phyloP scores from a whole-genome alignment of 2,888 invertebrate species.

The Nipponacmea schrenckii region DNA sequence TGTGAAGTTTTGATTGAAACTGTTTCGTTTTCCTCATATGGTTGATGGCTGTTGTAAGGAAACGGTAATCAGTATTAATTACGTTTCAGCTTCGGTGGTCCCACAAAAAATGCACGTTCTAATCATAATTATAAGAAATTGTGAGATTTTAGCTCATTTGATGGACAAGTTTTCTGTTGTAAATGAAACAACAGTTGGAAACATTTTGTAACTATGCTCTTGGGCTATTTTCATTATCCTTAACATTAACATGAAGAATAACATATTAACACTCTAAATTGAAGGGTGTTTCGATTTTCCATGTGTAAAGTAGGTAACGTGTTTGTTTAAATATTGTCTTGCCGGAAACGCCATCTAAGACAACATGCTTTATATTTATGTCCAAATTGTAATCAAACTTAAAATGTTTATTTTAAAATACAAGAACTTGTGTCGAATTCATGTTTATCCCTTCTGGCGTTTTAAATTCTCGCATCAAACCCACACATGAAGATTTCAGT shows the following conservation, averaged over 20 bases:
- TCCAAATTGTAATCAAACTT: not conserved
- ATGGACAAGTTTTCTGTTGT: too few relatives aligned
- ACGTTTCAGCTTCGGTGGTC: too few relatives aligned
- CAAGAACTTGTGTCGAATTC: not conserved
- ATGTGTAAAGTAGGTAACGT: not conserved
- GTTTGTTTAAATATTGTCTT: not conserved
- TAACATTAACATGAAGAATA: not conserved
- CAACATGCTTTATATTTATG: not conserved
- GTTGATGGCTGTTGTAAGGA: too few relatives aligned
- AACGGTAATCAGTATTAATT: too few relatives aligned
- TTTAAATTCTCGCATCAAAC: too few relatives aligned
- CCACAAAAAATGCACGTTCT: too few relatives aligned
- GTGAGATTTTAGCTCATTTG: too few relatives aligned
- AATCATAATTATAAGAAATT: too few relatives aligned
- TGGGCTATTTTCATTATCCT: not conserved
- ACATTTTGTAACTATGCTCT: constrained; percentile 2
- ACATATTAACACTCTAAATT: not conserved
- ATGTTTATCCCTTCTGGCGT: not conserved
- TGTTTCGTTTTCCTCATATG: too few relatives aligned
- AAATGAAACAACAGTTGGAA: not conserved
- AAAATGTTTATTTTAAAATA: not conserved
- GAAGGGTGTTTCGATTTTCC: not conserved
- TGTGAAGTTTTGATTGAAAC: too few relatives aligned
- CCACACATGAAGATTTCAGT: too few relatives aligned
- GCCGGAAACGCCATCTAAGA: constrained; percentile 2